Evolutionary conservation across 2,113 vertebrate genomes (phyloP).

Genomic region (Rhinoptilus africanus): DNA sequence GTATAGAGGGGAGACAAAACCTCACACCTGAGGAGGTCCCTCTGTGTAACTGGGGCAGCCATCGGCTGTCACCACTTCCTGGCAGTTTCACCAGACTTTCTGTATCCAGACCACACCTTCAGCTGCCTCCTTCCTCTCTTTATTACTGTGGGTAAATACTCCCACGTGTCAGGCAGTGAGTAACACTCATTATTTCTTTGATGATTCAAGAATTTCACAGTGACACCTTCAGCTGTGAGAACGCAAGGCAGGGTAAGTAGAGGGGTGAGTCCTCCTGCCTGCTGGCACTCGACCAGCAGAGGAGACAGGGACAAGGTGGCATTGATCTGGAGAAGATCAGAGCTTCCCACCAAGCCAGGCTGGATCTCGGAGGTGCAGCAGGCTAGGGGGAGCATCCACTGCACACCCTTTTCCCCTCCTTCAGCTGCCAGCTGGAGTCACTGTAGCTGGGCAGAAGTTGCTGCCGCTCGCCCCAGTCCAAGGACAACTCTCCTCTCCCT

Average conservation of each 20-base stretch:
- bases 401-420: not conserved
- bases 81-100: not conserved
- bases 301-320: not conserved
- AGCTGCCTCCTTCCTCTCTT: not conserved
- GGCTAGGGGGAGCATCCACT: not conserved
- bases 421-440: not conserved
- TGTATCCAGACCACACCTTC: not conserved
- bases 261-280: rapidly evolving
- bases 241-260: not conserved
- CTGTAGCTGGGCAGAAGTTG: not conserved
- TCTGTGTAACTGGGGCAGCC: not conserved
- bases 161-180: not conserved
- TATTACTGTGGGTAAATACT: not conserved
- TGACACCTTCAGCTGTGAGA: rapidly evolving
- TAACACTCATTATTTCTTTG: not conserved
- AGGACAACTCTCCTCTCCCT: not conserved
- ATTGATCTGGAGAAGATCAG: not conserved
- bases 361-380: not conserved
- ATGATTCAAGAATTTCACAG: not conserved
- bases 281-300: not conserved
- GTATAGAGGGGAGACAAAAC: not conserved
- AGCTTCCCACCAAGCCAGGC: not conserved
- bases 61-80: not conserved
- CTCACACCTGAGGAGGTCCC: rapidly evolving
- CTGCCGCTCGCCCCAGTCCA: not conserved